These are phyloP conservation scores for Protosalanx chinensis DNA, from an alignment of 2,797 vertebrate genomes.

Conservation along the genomic window DNA sequence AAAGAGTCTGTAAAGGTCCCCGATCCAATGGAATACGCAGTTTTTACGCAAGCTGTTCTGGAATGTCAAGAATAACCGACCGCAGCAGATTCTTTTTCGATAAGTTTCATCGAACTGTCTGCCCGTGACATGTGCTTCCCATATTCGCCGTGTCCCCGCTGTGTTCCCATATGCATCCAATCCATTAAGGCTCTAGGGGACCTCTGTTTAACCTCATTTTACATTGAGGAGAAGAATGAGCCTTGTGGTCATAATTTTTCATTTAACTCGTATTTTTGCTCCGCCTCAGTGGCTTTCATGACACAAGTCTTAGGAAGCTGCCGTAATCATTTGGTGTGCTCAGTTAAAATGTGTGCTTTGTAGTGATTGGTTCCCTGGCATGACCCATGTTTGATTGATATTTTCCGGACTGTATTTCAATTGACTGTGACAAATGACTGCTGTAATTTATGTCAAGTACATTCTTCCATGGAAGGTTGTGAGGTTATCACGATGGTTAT, in stretches of 20 bases:
- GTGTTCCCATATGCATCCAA: neutral
- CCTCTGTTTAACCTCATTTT: constrained; percentile 6
- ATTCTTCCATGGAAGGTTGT: neutral
- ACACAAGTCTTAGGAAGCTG: neutral
- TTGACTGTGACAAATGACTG: constrained; percentile 5
- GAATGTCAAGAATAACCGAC: neutral
- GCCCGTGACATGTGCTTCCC: constrained; percentile 3
- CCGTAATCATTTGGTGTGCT: constrained; percentile 1
- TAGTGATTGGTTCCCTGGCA: neutral
- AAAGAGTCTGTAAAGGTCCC: neutral
- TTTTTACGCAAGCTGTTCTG: constrained; percentile 3
- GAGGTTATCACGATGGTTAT: neutral
- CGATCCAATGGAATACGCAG: neutral
- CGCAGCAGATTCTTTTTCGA: constrained; percentile 8
- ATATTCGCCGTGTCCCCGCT: neutral
- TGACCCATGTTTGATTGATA: constrained; percentile 10
- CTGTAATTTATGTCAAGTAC: neutral
- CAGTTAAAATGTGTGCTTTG: neutral
- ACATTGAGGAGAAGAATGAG: neutral
- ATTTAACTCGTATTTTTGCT: constrained; percentile 8
- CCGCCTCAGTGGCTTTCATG: constrained; percentile 3
- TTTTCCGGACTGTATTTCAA: constrained; percentile 3
- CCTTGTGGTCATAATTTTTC: neutral
- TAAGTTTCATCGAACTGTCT: constrained; percentile 5
- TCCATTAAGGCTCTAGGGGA: neutral